Evolutionary conservation across 1,140 invertebrate genomes (phyloP).

Genomic region (Phthorimaea operculella): DNA sequence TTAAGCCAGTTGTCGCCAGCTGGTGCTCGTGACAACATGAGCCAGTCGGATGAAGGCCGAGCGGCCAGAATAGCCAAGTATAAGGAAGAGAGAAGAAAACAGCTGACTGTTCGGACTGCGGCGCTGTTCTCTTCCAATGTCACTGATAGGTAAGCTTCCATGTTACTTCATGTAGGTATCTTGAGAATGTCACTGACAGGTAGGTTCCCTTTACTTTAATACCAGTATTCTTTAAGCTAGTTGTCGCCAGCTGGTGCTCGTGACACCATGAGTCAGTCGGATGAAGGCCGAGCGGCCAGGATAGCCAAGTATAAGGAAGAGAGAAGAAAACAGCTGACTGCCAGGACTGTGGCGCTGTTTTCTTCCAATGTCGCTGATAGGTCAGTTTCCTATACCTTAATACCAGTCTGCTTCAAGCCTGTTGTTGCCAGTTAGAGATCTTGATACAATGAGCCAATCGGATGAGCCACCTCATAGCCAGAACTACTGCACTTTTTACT

Average conservation of each 20-base stretch:
- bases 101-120: conserved; percentile 67
- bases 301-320: conserved; percentile 76
- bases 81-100: conserved; percentile 74
- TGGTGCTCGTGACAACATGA: conserved; percentile 56
- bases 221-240: conserved; percentile 17
- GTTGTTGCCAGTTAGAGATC: conserved; percentile 33
- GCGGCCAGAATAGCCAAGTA: conserved; percentile 73
- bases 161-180: too few relatives aligned
- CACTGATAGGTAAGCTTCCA: conserved; percentile 59
- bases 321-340: conserved; percentile 70
- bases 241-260: conserved; percentile 34
- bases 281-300: conserved; percentile 68
- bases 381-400: conserved; percentile 26
- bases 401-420: too few relatives aligned
- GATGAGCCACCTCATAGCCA: conserved; percentile 69
- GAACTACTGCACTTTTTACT: conserved; percentile 56
- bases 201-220: conserved; percentile 12
- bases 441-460: conserved; percentile 56
- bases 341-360: conserved; percentile 54
- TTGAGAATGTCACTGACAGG: conserved; percentile 21
- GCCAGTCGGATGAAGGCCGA: conserved; percentile 57
- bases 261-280: conserved; percentile 57
- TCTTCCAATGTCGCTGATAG: conserved; percentile 58
- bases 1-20: too few relatives aligned
- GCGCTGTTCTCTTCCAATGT: conserved; percentile 57